phyloP scores from a whole-genome alignment of 2,113 vertebrate genomes.

The Aythya baeri region DNA sequence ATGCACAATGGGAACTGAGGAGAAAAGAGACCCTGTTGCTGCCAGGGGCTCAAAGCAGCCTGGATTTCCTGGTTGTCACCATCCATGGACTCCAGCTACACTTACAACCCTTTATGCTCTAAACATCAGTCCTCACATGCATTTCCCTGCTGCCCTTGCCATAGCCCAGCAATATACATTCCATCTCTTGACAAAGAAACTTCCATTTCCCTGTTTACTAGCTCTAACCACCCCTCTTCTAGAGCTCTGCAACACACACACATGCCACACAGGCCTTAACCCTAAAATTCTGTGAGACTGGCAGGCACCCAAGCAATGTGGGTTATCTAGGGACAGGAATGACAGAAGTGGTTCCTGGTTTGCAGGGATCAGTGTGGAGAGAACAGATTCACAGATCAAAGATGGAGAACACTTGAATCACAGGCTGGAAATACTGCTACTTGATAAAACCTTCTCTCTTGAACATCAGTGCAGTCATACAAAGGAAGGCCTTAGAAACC shows the following conservation, averaged over 20 bases:
- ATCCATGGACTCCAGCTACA: not conserved
- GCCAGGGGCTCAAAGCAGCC: not conserved
- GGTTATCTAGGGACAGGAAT: not conserved
- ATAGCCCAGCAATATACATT: not conserved
- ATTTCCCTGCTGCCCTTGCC: not conserved
- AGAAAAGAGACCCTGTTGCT: not conserved
- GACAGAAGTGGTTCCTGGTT: not conserved
- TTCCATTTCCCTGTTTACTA: not conserved
- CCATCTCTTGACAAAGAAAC: not conserved
- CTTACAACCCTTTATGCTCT: not conserved
- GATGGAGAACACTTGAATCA: not conserved
- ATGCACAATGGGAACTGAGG: not conserved
- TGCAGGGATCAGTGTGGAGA: not conserved
- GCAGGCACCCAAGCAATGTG: not conserved
- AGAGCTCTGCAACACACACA: not conserved
- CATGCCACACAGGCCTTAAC: not conserved
- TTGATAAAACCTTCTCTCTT: not conserved
- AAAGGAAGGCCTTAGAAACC: not conserved
- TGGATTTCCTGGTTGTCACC: not conserved
- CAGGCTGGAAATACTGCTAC: not conserved
- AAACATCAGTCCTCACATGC: not conserved
- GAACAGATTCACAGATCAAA: not conserved
- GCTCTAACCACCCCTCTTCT: not conserved
- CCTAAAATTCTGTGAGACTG: not conserved
- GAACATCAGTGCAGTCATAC: not conserved